Base-by-base conservation (phyloP, 2,888 invertebrate species). In the Abrostola tripartita region DNA sequence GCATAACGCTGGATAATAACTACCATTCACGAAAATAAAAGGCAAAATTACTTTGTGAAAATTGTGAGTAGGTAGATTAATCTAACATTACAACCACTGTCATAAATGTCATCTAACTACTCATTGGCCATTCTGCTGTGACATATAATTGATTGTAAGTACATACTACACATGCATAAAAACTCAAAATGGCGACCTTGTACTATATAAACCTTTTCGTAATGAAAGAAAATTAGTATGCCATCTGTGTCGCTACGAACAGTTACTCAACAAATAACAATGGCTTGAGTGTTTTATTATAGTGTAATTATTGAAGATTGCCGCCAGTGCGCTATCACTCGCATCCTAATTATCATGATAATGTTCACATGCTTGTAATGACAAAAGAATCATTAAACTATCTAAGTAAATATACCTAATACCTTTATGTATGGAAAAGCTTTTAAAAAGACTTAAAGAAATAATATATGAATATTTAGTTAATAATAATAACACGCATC, bases 101-200 rank as follows among this genome's bases (percentile, higher is more conserved):
- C 10, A 41, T 47, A 68, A 75, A 1, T 52, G 42, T 56, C 52
- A 50, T 44, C 51, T 44, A 49, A 12, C 24, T 24, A 42, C 24
- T 24, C 24, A 24, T 24, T 24, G 24, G 24, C 24, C 24, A 7
- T 44, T 2, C 59, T 47, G 38, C 50, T 50, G 37, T 38, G 7
- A 49, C 10, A 38, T 11, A 62, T 61, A 62, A 52, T 57, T 24
- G 44, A 58, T 66, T 55, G 65, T 71, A 58, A 24, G 24, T 24
- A 24, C 24, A 24, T 24, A 24, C 24, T 24, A 24, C 24, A 24
- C 37, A 36, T 36, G 49, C 59, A 50, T 60, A 54, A 40, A 61
- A 60, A 81, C 75, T 79, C 65, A 80, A 82, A 86, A 84, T 80
- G 41, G 38, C 68, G 71, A 71, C 87, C 87, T 86, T 84, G 87